Conservation (phyloP, 1,140 invertebrate species). For the Apocrypta bakeri region DNA sequence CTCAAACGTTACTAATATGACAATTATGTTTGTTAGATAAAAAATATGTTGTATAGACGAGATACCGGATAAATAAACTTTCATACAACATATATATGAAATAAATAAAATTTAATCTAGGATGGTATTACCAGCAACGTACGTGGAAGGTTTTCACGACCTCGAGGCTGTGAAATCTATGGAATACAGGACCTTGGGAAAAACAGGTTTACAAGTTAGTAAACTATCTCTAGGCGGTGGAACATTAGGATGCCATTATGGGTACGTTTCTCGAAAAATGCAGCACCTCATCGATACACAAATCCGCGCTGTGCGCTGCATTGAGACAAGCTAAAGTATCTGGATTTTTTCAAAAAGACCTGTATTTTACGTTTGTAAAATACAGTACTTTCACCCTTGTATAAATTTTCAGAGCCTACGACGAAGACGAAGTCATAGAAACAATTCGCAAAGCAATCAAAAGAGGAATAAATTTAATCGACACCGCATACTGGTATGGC, state of each 20-base stretch:
- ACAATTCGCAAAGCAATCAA: conserved; percentile 83
- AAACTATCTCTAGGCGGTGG: conserved; percentile 77
- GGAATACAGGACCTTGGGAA: conserved; percentile 76
- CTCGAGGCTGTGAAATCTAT: conserved; percentile 73
- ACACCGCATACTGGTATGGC: conserved; percentile 94
- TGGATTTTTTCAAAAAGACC: no score
- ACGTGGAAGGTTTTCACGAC: conserved; percentile 77
- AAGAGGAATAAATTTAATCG: conserved; percentile 92
- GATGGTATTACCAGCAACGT: conserved; percentile 71
- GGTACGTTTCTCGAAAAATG: conserved; percentile 57
- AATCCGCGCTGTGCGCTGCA: no score
- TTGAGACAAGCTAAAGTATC: no score
- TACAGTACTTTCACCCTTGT: conserved; percentile 49
- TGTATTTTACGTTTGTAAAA: no score
- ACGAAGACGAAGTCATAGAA: conserved; percentile 80
- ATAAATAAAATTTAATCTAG: conserved; percentile 48
- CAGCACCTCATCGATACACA: no score
- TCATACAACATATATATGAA: no score
- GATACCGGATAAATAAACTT: no score
- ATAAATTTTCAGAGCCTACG: conserved; percentile 69
- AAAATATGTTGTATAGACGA: no score
- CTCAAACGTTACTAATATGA: no score
- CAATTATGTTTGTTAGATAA: no score
- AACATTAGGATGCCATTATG: conserved; percentile 70
- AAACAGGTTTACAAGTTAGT: conserved; percentile 78